Conservation (phyloP, 2,113 vertebrate genomes). For the Anhinga anhinga region DNA sequence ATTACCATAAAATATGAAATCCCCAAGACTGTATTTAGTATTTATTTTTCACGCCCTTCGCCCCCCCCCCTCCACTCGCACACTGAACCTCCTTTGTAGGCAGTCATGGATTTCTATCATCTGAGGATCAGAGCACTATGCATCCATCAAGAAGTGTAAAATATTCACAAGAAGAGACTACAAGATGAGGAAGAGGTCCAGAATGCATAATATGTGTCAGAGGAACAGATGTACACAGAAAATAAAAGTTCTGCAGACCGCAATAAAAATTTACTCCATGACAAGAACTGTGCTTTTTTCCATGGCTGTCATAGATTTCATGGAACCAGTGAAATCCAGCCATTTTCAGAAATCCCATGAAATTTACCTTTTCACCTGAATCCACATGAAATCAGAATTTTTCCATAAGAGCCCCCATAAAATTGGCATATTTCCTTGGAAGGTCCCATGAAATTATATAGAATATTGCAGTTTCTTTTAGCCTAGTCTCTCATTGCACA, state of each 20-base stretch:
- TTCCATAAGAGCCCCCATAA: conserved; percentile 62
- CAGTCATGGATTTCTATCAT: conserved; percentile 20
- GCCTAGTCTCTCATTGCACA: not conserved
- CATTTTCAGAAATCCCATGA: conserved; percentile 73
- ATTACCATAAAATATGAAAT: conserved; percentile 50
- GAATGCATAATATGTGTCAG: conserved; percentile 5
- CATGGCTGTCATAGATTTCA: conserved; percentile 71
- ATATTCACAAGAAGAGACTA: conserved; percentile 43
- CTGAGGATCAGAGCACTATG: conserved; percentile 16
- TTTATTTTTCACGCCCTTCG: conserved; percentile 8
- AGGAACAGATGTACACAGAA: conserved; percentile 44
- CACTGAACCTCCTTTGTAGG: not conserved
- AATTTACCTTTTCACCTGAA: conserved; percentile 74
- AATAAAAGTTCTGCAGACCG: conserved; percentile 63
- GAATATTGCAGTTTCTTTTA: conserved; percentile 65
- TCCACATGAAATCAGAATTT: conserved; percentile 73
- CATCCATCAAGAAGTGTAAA: conserved; percentile 23
- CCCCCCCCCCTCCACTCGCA: not conserved
- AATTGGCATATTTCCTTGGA: conserved; percentile 70
- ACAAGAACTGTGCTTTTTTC: conserved; percentile 55
- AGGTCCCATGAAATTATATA: conserved; percentile 72
- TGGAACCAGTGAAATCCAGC: conserved; percentile 62
- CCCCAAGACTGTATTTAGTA: not conserved
- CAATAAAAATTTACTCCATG: conserved; percentile 49
- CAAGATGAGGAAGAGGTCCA: conserved; percentile 20